Evolutionary conservation across 2,113 vertebrate species (phyloP), one percentile per base, ranked within the genome.

Genomic region (Nothocercus nigrocapillus): DNA sequence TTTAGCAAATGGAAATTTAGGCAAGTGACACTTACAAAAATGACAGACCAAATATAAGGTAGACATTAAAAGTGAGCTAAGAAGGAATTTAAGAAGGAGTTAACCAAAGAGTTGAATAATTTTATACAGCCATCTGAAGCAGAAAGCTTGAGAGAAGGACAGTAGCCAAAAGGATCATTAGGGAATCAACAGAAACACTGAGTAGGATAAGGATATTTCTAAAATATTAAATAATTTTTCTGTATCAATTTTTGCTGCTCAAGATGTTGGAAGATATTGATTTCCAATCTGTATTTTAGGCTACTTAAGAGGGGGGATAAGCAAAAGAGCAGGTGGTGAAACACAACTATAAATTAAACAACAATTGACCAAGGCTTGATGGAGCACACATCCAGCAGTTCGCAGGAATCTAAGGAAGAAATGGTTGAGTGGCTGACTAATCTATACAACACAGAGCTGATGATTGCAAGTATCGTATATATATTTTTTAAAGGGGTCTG

Each of bases 281-380:
- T 91, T 93, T 85, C 49, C 58, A 87, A 87, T 82, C 67, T 54
- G 3, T 63, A 82, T 85, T 94, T 97, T 79, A 88, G 93, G 70
- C 56, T 68, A 38, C 34, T 51, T 77, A 88, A 93, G 70, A 67
- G 9, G 68, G 11, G 83, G 30, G 67, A 64, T 67, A 77, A 80
- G 63, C 45, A 88, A 74, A 88, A 51, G 24, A 94, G 27, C 10
- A 85, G 16, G 19, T 62, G n/a, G 27, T 73, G 53, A 92, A 88
- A 66, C 7, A 61, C 32, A 85, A 3, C 36, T 13, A 38, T 49
- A 85, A 58, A 91, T 54, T 63, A 51, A 84, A 28, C 11, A 82
- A 40, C 27, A 92, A 27, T 42, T 83, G 67, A 83, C 30, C 63
- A 9, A 81, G 69, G 17, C 4, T 56, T 32, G 22, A 75, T 45